Conservation (phyloP, 2,797 vertebrate genomes). For the Anguilla marmorata region DNA sequence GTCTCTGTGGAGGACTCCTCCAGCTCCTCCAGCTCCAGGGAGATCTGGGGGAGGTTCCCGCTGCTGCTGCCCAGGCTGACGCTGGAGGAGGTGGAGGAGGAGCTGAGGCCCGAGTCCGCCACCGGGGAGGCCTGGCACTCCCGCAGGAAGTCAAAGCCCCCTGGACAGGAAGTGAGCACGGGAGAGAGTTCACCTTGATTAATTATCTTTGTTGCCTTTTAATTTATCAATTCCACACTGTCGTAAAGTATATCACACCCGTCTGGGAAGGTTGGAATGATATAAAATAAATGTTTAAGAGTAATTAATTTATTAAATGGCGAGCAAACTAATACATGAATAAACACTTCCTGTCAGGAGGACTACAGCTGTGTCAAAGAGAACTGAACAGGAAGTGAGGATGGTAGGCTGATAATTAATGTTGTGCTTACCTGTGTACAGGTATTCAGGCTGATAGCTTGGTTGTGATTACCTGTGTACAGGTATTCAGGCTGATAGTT, state of each 20-base stretch:
- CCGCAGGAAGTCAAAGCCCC: conserved; percentile 91
- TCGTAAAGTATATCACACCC: background rate
- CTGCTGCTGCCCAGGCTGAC: conserved; percentile 86
- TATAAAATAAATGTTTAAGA: background rate
- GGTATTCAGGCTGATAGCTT: conserved; percentile 89
- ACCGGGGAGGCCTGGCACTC: conserved; percentile 92
- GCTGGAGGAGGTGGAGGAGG: conserved; percentile 95
- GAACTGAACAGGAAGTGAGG: too few relatives aligned
- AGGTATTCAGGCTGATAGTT: background rate
- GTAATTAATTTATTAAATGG: too few relatives aligned
- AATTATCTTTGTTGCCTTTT: conserved; percentile 8
- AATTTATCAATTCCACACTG: background rate
- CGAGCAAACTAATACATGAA: too few relatives aligned
- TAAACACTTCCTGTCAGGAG: too few relatives aligned
- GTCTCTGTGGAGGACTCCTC: conserved; percentile 78
- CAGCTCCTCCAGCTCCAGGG: conserved; percentile 87
- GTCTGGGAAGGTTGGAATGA: background rate
- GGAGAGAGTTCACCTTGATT: conserved; percentile 4
- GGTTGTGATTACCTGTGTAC: background rate
- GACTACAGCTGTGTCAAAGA: too few relatives aligned
- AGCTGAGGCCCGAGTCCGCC: conserved; percentile 93
- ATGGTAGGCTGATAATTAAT: conserved; percentile 24
- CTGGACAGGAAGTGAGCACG: conserved; percentile 62
- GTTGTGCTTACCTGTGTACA: conserved; percentile 80
- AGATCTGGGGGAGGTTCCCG: conserved; percentile 89